Percentiles rank a stretch among this genome's conserved stretches.
phyloP scores from a whole-genome alignment of 2,113 vertebrate species.

The Helogale parvula region DNA sequence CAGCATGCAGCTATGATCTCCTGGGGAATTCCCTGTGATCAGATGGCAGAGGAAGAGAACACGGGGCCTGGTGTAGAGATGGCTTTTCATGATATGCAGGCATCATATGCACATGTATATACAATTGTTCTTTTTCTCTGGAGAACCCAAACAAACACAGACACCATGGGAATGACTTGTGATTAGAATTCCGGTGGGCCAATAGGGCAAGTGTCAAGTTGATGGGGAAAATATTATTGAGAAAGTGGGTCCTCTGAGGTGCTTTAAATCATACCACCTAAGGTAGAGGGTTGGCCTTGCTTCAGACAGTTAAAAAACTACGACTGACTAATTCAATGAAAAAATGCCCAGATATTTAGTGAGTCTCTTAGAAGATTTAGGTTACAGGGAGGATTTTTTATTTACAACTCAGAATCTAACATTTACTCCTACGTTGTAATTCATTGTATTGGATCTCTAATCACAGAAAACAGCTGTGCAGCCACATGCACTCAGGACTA shows the following conservation, averaged over 20 bases:
- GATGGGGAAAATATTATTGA: neutral
- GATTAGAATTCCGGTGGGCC: neutral
- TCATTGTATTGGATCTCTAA: neutral
- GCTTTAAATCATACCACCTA: slow-evolving; percentile 3
- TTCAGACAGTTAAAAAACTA: neutral
- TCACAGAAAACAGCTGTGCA: neutral
- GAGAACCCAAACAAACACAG: neutral
- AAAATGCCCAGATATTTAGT: neutral
- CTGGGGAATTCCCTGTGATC: neutral
- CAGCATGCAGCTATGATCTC: neutral
- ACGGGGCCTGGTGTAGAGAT: neutral
- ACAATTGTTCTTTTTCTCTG: neutral
- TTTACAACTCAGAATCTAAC: slow-evolving; percentile 15
- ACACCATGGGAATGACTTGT: neutral
- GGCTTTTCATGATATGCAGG: neutral
- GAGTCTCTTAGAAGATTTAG: neutral
- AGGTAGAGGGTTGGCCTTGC: neutral
- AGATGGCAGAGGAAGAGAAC: neutral
- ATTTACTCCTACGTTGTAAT: slow-evolving; percentile 14
- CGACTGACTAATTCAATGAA: neutral
- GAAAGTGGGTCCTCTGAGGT: neutral
- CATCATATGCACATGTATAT: neutral
- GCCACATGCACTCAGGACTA: neutral
- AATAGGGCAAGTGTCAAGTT: neutral
- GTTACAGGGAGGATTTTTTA: neutral